A percentile compares a stretch with the other conserved stretches of the same genome.
Evolutionary conservation across 2,797 vertebrate genomes (phyloP).

Genomic region (Buceros bicornis): DNA sequence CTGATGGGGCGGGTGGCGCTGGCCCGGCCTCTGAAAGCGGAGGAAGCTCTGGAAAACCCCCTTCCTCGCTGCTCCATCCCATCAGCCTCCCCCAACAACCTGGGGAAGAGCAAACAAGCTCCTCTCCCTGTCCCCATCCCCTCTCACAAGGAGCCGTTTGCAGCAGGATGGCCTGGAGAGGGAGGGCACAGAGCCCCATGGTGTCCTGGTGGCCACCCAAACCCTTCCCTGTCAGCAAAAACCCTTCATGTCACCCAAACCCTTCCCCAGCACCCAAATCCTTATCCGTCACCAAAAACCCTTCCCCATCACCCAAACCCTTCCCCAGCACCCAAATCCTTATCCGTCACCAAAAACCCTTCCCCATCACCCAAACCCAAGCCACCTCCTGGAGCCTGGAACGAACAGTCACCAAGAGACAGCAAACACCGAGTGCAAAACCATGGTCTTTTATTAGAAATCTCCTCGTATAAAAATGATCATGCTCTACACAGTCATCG

Average conservation of each 20-base stretch:
- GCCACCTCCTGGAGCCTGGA: neutral
- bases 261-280: no score
- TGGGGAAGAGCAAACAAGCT: accelerated
- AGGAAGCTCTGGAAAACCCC: neutral
- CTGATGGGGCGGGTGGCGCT: neutral
- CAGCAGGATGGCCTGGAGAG: neutral
- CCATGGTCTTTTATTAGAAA: constrained; percentile 96
- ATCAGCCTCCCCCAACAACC: neutral
- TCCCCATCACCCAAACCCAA: neutral
- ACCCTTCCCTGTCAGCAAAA: no score
- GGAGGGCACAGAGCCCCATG: neutral
- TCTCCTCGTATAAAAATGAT: constrained; percentile 96
- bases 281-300: no score
- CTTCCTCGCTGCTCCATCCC: neutral
- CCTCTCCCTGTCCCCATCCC: neutral
- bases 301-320: neutral
- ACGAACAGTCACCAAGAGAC: constrained; percentile 45
- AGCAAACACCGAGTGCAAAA: constrained; percentile 87
- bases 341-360: neutral
- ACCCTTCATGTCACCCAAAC: no score
- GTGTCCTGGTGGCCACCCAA: no score
- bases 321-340: no score
- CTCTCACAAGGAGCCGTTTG: accelerated
- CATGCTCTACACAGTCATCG: constrained; percentile 94
- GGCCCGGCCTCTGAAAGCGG: no score